These are phyloP conservation scores for Serranochromis macrocephalus DNA, from an alignment of 2,113 vertebrate species.

Conservation along the genomic window DNA sequence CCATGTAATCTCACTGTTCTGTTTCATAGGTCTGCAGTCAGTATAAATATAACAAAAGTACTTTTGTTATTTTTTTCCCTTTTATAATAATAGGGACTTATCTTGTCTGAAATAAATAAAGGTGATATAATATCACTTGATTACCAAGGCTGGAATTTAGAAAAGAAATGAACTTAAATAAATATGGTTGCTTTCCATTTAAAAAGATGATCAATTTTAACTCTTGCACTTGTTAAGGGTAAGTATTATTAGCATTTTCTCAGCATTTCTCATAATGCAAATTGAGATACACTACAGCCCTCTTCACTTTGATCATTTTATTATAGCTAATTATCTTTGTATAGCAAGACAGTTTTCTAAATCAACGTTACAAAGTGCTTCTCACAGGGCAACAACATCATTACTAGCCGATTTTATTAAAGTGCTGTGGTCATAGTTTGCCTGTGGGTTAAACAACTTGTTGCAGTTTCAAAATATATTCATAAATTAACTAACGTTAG, in stretches of 20 bases:
- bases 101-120: neutral
- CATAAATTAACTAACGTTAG: neutral
- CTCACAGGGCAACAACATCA: neutral
- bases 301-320: neutral
- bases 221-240: neutral
- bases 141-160: neutral
- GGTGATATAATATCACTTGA: neutral
- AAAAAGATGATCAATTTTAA: neutral
- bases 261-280: neutral
- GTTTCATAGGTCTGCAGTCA: neutral
- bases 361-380: constrained; percentile 50
- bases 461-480: neutral
- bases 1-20: neutral
- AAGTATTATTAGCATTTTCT: neutral
- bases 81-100: neutral
- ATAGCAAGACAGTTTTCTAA: neutral
- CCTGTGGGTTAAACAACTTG: neutral
- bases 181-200: neutral
- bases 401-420: neutral
- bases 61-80: neutral
- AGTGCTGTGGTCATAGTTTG: neutral
- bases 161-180: neutral
- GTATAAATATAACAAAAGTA: neutral
- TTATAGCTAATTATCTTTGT: neutral
- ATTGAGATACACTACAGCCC: neutral